Conservation (phyloP, 2,888 invertebrate species). For the Drosophila diplacantha region DNA sequence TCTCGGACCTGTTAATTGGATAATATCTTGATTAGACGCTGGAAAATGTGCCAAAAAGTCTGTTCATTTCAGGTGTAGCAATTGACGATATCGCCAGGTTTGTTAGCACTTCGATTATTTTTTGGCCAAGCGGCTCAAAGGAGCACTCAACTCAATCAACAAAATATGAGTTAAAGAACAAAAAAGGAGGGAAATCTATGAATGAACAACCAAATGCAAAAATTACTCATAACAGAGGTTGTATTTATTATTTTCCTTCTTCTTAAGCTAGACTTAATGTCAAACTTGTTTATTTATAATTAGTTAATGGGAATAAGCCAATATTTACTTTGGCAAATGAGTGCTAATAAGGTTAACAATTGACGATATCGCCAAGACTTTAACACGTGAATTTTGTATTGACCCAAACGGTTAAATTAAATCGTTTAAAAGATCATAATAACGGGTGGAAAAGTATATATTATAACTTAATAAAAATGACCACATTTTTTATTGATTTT, state of each 20-base stretch:
- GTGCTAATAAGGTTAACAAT: slow-evolving; percentile 13
- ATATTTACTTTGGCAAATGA: slow-evolving; percentile 12
- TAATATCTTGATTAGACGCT: slow-evolving; percentile 34
- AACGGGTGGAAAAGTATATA: neutral
- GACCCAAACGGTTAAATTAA: neutral
- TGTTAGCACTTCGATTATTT: slow-evolving; percentile 12
- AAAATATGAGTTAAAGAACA: neutral
- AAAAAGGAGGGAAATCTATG: neutral
- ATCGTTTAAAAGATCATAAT: neutral
- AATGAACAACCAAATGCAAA: neutral
- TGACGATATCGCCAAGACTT: slow-evolving; percentile 19
- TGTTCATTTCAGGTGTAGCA: slow-evolving; percentile 12
- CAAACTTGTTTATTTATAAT: neutral
- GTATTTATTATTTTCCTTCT: neutral
- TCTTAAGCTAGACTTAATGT: neutral
- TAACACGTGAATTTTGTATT: slow-evolving; percentile 18
- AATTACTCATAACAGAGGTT: neutral
- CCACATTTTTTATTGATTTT: too few relatives aligned
- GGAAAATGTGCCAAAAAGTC: slow-evolving; percentile 26
- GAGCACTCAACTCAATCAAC: neutral
- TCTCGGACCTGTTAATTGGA: slow-evolving; percentile 49
- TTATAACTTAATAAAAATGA: too few relatives aligned
- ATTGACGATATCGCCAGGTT: slow-evolving; percentile 26
- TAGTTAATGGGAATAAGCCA: neutral
- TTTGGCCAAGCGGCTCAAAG: neutral